phyloP scores from a whole-genome alignment of 1,140 invertebrate species.

The Tribolium madens region DNA sequence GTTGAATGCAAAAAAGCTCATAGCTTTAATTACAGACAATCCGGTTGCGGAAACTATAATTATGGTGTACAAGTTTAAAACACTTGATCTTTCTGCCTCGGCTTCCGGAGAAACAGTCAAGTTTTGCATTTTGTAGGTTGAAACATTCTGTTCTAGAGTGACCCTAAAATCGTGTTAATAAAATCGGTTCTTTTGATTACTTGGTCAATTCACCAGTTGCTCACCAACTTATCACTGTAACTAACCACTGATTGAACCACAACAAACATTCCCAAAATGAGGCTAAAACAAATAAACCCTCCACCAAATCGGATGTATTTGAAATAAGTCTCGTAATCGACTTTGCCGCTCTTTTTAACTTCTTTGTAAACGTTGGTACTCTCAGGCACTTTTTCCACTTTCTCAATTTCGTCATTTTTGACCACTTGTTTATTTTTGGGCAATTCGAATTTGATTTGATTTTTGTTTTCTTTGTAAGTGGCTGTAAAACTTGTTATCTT shows the following conservation, averaged over 20 bases:
- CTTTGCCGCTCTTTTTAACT: slow-evolving; percentile 41
- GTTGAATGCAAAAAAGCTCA: slow-evolving; percentile 68
- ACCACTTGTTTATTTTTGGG: neutral
- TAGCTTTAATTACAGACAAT: slow-evolving; percentile 57
- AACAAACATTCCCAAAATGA: slow-evolving; percentile 36
- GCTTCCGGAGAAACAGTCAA: neutral
- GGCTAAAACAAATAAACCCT: slow-evolving; percentile 24
- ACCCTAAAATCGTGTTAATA: slow-evolving; percentile 9
- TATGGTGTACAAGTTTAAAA: slow-evolving; percentile 45
- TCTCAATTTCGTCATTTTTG: slow-evolving; percentile 34
- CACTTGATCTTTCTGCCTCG: neutral
- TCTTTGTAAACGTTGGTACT: slow-evolving; percentile 16
- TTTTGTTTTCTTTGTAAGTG: slow-evolving; percentile 45
- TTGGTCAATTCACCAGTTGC: slow-evolving; percentile 44
- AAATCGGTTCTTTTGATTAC: neutral
- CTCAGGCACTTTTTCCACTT: neutral
- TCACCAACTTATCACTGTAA: slow-evolving; percentile 47
- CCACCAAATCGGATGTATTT: slow-evolving; percentile 48
- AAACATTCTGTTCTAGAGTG: slow-evolving; percentile 30
- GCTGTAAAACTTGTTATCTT: slow-evolving; percentile 71
- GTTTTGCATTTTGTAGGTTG: slow-evolving; percentile 14
- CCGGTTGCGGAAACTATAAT: slow-evolving; percentile 31
- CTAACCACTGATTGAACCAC: slow-evolving; percentile 35
- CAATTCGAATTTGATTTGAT: slow-evolving; percentile 13
- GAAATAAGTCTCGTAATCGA: slow-evolving; percentile 25